Evolutionary conservation across 2,888 invertebrate species (phyloP).

Genomic region (Noctua pronuba): DNA sequence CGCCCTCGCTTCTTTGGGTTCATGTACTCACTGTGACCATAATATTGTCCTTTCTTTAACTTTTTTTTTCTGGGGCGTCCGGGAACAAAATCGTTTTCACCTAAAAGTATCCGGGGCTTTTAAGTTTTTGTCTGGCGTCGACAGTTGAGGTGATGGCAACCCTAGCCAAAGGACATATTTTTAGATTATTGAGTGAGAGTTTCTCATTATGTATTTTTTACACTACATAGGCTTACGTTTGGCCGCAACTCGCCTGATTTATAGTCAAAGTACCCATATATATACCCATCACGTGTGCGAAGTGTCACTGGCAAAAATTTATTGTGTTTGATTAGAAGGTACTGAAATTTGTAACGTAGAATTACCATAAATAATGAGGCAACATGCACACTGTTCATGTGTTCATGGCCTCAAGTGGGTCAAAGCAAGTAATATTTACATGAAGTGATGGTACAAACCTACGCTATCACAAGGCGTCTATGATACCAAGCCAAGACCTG

Average conservation of each 20-base stretch:
- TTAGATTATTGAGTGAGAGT: not conserved
- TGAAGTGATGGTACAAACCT: constrained; percentile 5
- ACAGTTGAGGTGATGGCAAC: not conserved
- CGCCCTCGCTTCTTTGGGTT: not conserved
- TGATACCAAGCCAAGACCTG: constrained; percentile 8
- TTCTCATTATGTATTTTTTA: too few species aligned
- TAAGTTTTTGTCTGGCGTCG: not conserved
- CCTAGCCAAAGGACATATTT: not conserved
- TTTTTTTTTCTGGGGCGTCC: not conserved
- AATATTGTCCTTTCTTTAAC: not conserved
- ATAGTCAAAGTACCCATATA: not conserved
- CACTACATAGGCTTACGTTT: too few species aligned
- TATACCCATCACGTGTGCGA: too few species aligned
- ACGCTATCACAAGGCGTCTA: not conserved
- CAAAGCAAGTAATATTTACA: not conserved
- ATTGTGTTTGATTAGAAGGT: not conserved
- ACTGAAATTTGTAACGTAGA: constrained; percentile 1
- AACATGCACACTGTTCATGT: not conserved
- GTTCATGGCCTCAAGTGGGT: not conserved
- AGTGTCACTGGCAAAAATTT: not conserved
- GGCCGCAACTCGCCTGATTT: not conserved
- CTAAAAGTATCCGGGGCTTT: not conserved
- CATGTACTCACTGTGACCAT: not conserved
- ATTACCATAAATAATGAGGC: not conserved
- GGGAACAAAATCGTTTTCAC: not conserved